Conservation (phyloP, 2,888 invertebrate genomes). For the Oscheius sp. region DNA sequence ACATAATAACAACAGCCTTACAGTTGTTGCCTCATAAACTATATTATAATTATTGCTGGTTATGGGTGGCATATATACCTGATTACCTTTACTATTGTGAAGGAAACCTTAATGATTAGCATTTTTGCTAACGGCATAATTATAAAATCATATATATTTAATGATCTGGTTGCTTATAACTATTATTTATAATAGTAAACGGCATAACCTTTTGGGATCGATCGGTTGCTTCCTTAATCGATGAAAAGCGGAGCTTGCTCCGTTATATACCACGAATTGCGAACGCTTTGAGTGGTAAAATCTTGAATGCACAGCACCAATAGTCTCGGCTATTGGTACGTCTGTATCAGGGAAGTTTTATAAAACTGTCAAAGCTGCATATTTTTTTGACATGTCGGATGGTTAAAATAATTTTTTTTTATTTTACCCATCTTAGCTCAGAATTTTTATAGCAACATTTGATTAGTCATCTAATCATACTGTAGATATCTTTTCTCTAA, state of each 20-base stretch:
- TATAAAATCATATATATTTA: background rate
- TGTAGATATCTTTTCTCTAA: background rate
- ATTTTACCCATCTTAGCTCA: conserved; percentile 3
- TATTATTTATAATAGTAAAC: background rate
- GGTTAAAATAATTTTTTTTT: background rate
- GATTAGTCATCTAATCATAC: background rate
- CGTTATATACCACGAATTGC: conserved; percentile 69
- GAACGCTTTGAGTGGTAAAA: conserved; percentile 76
- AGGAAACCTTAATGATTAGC: background rate
- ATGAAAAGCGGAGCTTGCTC: conserved; percentile 73
- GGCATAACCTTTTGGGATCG: conserved; percentile 71
- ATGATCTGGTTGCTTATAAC: background rate
- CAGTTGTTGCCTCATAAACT: background rate
- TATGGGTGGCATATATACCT: background rate
- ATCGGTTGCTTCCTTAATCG: conserved; percentile 72
- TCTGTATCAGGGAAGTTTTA: conserved; percentile 70
- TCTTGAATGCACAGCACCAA: conserved; percentile 72
- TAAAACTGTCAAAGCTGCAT: conserved; percentile 29
- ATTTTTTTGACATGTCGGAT: background rate
- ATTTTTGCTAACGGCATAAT: background rate
- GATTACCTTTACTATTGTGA: background rate
- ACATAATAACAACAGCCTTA: background rate
- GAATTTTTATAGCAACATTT: conserved; percentile 10
- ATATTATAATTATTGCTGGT: background rate
- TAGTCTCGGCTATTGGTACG: conserved; percentile 60